These are phyloP conservation scores for Oncopodura yosiiana DNA, from an alignment of 1,140 invertebrate genomes.

Conservation along the genomic window DNA sequence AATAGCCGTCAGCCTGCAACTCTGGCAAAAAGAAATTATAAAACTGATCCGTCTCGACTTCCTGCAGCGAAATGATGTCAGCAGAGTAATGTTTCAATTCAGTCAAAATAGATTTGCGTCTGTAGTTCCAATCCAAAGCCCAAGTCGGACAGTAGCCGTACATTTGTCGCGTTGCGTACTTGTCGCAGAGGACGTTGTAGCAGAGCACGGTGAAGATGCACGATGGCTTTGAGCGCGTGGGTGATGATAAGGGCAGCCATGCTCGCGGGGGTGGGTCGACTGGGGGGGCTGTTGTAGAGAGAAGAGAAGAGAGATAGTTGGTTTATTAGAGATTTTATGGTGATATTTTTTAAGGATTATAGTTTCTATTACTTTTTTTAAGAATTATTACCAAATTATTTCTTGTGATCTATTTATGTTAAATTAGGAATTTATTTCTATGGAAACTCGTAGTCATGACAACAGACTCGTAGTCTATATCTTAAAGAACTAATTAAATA, in stretches of 20 bases:
- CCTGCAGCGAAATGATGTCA: slow-evolving; percentile 90
- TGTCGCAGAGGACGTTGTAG: slow-evolving; percentile 98
- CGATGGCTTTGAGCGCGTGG: slow-evolving; percentile 39
- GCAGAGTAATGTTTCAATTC: slow-evolving; percentile 94
- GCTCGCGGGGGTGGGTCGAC: slow-evolving; percentile 21
- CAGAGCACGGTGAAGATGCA: slow-evolving; percentile 89
- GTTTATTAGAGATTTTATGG: no score
- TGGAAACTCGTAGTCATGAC: no score
- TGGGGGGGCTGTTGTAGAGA: not conserved
- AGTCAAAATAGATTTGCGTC: slow-evolving; percentile 93
- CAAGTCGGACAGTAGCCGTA: slow-evolving; percentile 93
- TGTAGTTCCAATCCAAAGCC: slow-evolving; percentile 96
- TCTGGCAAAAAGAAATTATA: slow-evolving; percentile 94
- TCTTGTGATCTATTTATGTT: no score
- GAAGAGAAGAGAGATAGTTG: not conserved
- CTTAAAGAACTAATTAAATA: no score
- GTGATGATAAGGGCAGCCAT: slow-evolving; percentile 32
- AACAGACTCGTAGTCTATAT: no score
- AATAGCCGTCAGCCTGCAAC: slow-evolving; percentile 82
- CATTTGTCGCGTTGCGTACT: slow-evolving; percentile 94
- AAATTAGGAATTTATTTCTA: no score
- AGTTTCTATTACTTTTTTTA: no score
- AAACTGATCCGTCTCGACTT: slow-evolving; percentile 91
- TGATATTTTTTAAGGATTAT: no score
- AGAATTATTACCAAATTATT: no score